Conservation (phyloP, 2,888 invertebrate species). For the Coelogynopora nodosa region DNA sequence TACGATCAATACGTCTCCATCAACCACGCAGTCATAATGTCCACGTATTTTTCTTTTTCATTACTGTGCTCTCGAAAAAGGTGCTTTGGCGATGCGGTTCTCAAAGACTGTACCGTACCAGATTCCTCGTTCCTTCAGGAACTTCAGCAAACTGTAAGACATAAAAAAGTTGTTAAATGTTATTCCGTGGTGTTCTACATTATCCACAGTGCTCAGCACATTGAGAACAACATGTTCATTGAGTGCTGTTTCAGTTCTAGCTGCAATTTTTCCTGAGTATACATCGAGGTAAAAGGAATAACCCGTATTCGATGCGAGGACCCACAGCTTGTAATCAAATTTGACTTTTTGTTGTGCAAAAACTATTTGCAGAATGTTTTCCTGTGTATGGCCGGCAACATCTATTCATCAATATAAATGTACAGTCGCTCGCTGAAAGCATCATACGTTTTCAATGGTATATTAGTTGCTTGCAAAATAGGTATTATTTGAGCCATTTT, state of each 20-base stretch:
- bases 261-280: not conserved
- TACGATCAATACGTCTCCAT: not conserved
- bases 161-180: conserved; percentile 29
- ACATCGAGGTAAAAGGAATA: conserved; percentile 3
- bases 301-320: not conserved
- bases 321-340: conserved; percentile 33
- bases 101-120: not conserved
- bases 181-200: not conserved
- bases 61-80: no score
- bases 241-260: not conserved
- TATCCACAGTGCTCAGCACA: not conserved
- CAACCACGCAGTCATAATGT: not conserved
- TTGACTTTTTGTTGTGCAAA: no score
- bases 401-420: no score
- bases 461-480: no score
- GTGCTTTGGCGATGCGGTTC: no score
- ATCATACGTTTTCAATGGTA: no score
- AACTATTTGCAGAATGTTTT: no score
- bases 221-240: conserved; percentile 4
- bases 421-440: no score
- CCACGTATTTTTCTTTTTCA: no score
- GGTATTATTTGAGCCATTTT: no score
- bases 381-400: no score
- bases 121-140: not conserved
- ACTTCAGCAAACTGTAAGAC: not conserved